These are phyloP conservation scores for Drosophila takahashii DNA, from an alignment of 1,140 invertebrate genomes.

Conservation along the genomic window DNA sequence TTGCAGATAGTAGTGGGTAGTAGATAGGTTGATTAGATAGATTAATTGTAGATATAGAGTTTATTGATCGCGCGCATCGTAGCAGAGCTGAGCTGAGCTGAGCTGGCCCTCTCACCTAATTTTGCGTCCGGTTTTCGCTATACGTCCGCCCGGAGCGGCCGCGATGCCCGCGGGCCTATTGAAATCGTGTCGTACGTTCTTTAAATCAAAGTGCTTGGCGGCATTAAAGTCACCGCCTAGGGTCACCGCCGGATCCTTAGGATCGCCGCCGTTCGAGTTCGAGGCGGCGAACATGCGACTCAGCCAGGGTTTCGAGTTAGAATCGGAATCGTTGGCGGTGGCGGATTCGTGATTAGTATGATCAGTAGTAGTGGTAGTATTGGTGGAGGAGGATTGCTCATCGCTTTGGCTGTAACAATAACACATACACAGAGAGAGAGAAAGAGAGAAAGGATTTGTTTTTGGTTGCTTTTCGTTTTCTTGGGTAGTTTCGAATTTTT, in stretches of 20 bases:
- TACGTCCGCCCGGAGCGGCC: constrained; percentile 72
- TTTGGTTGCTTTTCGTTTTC: constrained; percentile 39
- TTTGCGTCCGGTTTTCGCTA: constrained; percentile 83
- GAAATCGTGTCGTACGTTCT: constrained; percentile 80
- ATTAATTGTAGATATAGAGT: constrained; percentile 36
- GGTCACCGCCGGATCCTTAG: constrained; percentile 30
- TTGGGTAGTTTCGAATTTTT: constrained; percentile 42
- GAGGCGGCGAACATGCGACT: constrained; percentile 77
- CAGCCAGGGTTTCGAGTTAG: constrained; percentile 80
- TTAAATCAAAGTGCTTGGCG: constrained; percentile 83
- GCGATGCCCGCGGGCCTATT: constrained; percentile 81
- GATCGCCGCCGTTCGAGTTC: constrained; percentile 47
- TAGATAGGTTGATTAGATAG: constrained; percentile 51
- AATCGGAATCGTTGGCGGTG: constrained; percentile 61
- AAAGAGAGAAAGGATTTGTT: constrained; percentile 67
- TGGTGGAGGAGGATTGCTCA: constrained; percentile 77
- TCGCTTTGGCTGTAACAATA: constrained; percentile 84
- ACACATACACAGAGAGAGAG: constrained; percentile 80
- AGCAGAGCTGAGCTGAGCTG: constrained; percentile 18
- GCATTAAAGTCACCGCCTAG: constrained; percentile 70
- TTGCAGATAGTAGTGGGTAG: constrained; percentile 44
- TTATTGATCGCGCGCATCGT: constrained; percentile 55
- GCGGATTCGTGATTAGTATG: constrained; percentile 72
- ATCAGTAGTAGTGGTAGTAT: constrained; percentile 75
- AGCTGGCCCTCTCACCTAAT: constrained; percentile 83